Evolutionary conservation across 2,797 vertebrate species (phyloP), one percentile per base, ranked within the genome.

Genomic region (Mergus octosetaceus): DNA sequence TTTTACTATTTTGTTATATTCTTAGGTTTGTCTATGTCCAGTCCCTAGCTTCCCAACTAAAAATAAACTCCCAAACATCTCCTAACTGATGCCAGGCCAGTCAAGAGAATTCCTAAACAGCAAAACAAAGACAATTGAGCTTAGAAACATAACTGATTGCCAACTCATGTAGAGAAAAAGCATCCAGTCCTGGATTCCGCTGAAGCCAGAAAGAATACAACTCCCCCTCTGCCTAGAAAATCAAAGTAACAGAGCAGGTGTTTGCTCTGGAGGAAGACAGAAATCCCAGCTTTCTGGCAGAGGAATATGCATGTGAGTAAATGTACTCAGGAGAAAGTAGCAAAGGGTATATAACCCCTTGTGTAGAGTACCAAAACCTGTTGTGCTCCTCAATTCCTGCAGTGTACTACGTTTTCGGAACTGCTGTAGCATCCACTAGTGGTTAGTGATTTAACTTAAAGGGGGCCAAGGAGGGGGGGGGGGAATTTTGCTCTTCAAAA

Each of bases 71-170:
- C 71, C 25, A 51, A 81, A 56, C 2, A 7, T 58, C 38, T 75
- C 64, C 68, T 84, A 87, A 82, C 34, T 87, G 77, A 88, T 78
- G 77, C 57, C 78, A 94, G 75, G 85, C 85, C 90, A 89, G 83
- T 64, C 73, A 85, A 76, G 49, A 87, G 94, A 93, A 93, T 90
- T 92, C 90, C 91, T 87, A 47, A 92, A 81, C 76, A 90, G 79
- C 43, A 78, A 32, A 75, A 74, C 47, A 21, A 45, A 86, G 76
- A 77, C 69, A 83, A 53, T 25, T 45, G n/a, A 58, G 62, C 77
- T 82, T 30, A 75, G 79, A 88, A 87, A 87, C 60, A 80, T 39
- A 89, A 92, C 56, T 11, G 41, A 77, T 25, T 90, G 84, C 75
- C 80, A 89, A 15, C 85, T 70, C 30, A 24, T 2, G 56, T 16